Conservation (phyloP, 2,797 vertebrate genomes). For the Takifugu ocellatus region DNA sequence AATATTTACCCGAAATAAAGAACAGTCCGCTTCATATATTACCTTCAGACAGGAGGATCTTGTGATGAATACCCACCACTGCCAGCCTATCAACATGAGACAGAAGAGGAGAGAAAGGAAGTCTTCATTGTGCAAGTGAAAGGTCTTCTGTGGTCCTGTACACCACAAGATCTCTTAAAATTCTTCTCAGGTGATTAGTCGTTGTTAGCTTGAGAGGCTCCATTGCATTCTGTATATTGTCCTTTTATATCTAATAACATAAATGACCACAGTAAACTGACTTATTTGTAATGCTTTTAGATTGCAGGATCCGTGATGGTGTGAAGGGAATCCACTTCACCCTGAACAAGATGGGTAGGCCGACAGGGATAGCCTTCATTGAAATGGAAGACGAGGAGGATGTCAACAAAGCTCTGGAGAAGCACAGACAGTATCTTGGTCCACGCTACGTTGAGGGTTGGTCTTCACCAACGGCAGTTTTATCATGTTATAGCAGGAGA, state of each 20-base stretch:
- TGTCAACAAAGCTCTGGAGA: slow-evolving; percentile 86
- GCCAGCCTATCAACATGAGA: slow-evolving; percentile 64
- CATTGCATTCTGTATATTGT: background rate
- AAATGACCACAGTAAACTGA: background rate
- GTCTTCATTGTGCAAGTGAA: slow-evolving; percentile 85
- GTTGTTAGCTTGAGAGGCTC: background rate
- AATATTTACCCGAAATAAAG: no score
- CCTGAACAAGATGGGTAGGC: slow-evolving; percentile 77
- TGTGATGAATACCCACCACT: slow-evolving; percentile 74
- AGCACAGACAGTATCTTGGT: slow-evolving; percentile 87
- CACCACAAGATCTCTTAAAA: slow-evolving; percentile 80
- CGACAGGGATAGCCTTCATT: slow-evolving; percentile 85
- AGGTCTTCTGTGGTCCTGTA: slow-evolving; percentile 87
- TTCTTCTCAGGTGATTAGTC: slow-evolving; percentile 86
- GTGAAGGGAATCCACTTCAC: slow-evolving; percentile 86
- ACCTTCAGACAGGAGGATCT: slow-evolving; percentile 50
- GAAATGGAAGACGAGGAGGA: slow-evolving; percentile 89
- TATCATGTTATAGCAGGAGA: background rate
- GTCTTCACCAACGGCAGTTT: slow-evolving; percentile 9
- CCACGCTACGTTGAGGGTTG: slow-evolving; percentile 91
- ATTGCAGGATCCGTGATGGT: slow-evolving; percentile 84
- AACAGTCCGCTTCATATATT: background rate
- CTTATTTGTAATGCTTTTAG: slow-evolving; percentile 55
- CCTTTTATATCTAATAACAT: background rate
- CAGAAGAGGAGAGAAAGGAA: slow-evolving; percentile 56